A percentile compares a stretch with the other conserved stretches of the same genome.
Evolutionary conservation across 1,140 invertebrate genomes (phyloP).

Genomic region (Diorhabda elongata): DNA sequence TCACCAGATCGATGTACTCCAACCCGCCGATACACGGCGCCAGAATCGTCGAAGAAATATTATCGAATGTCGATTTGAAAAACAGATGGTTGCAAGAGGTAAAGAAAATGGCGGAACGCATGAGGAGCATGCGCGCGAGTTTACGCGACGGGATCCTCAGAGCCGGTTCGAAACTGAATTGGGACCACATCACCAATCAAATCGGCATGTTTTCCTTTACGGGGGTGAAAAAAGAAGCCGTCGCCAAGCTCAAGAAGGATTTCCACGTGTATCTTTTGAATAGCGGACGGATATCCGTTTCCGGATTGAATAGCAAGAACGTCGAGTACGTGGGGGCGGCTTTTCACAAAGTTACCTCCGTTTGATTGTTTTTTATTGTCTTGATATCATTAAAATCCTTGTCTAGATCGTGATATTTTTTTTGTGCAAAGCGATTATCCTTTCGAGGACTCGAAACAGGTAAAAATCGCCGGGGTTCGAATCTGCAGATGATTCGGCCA

Average conservation of each 20-base stretch:
- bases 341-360: constrained; percentile 80
- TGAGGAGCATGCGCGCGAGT: constrained; percentile 79
- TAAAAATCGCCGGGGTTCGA: too few relatives aligned
- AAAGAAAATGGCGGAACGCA: constrained; percentile 88
- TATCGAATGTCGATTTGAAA: constrained; percentile 66
- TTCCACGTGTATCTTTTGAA: constrained; percentile 95
- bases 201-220: constrained; percentile 99
- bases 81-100: constrained; percentile 20
- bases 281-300: constrained; percentile 97
- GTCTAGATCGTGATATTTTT: too few relatives aligned
- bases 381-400: too few relatives aligned
- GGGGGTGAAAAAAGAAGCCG: constrained; percentile 53
- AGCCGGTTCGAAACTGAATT: constrained; percentile 97
- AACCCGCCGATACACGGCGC: constrained; percentile 96
- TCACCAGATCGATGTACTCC: constrained; percentile 94
- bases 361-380: too few relatives aligned
- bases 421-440: too few relatives aligned
- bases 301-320: constrained; percentile 91
- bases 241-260: constrained; percentile 85
- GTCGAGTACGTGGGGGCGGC: constrained; percentile 88
- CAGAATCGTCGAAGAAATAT: constrained; percentile 79
- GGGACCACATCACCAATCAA: constrained; percentile 95
- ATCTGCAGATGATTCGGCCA: too few relatives aligned
- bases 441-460: too few relatives aligned
- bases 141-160: constrained; percentile 75